Evolutionary conservation across 2,797 vertebrate genomes (phyloP), one percentile per base, ranked within the genome.

Genomic region (Tauraco hartlaubi): DNA sequence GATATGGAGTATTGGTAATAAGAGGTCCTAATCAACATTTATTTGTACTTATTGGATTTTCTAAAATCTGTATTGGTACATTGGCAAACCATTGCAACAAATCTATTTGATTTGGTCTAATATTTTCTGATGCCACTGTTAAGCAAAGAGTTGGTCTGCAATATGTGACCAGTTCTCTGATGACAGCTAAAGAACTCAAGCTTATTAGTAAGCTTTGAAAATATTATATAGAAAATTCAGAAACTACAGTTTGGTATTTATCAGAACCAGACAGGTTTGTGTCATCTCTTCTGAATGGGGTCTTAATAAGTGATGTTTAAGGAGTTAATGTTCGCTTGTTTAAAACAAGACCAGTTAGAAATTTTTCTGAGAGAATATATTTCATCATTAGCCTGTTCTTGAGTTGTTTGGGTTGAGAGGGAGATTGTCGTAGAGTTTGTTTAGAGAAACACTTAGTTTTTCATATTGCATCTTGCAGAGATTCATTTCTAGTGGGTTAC

Each of bases 11-110:
- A 23, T 51, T 85, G 49, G 7, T 62, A 74, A 14, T 31, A 74
- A n/a, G 4, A 49, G 18, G 0, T 78, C 10, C 16, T 37, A 21
- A 41, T 54, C 43, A 80, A 25, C 5, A 10, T 31, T 67, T 78
- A 28, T 29, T 81, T 61, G 8, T 64, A 26, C 8, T n/a, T 75
- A 9, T 0, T 17, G 22, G 0, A 1, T 17, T 63, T 25, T 23
- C 18, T 9, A 2, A 58, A 9, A 31, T 28, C 31, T 37, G 3
- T 14, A 6, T 48, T 75, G 41, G 9, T 71, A 28, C 18, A 4
- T 33, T 75, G 37, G 11, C 49, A 83, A 82, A 37, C 22, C 9
- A 12, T 19, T 67, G 25, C 67, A 83, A 54, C 16, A 58, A 66
- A 11, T 64, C 10, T 11, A 2, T 77, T 80, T 77, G 44, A 9